Percentiles rank a stretch among this genome's conserved stretches.
Conservation (phyloP, 2,113 vertebrate species). For the Rhynchomys soricoides region DNA sequence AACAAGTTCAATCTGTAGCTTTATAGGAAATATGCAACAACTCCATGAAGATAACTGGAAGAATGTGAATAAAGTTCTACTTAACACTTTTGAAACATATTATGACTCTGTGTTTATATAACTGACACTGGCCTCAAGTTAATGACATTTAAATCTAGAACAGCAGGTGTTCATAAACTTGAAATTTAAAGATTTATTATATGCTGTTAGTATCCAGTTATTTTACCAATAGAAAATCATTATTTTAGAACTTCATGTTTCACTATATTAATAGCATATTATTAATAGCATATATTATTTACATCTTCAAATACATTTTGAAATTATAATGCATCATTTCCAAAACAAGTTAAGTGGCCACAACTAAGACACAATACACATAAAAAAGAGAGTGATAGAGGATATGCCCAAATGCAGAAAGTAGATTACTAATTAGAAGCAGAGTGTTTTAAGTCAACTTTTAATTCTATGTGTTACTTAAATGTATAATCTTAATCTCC, state of each 20-base stretch:
- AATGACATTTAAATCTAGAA: neutral
- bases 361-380: neutral
- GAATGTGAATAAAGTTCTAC: neutral
- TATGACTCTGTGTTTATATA: neutral
- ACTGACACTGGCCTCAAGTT: neutral
- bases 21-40: neutral
- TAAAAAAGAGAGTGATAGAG: neutral
- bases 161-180: neutral
- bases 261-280: neutral
- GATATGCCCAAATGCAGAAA: neutral
- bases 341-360: neutral
- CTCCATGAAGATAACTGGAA: neutral
- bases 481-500: neutral
- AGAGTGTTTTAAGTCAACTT: neutral
- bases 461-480: neutral
- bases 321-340: neutral
- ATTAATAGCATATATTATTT: neutral
- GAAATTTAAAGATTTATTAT: neutral
- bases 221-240: neutral
- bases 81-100: neutral
- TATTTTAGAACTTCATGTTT: neutral
- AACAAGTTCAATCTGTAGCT: neutral
- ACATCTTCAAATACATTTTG: neutral
- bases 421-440: neutral
- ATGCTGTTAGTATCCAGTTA: neutral